Percentiles rank a stretch among this genome's conserved stretches.
phyloP scores from a whole-genome alignment of 2,113 vertebrate genomes.

The Antechinus stuartii region DNA sequence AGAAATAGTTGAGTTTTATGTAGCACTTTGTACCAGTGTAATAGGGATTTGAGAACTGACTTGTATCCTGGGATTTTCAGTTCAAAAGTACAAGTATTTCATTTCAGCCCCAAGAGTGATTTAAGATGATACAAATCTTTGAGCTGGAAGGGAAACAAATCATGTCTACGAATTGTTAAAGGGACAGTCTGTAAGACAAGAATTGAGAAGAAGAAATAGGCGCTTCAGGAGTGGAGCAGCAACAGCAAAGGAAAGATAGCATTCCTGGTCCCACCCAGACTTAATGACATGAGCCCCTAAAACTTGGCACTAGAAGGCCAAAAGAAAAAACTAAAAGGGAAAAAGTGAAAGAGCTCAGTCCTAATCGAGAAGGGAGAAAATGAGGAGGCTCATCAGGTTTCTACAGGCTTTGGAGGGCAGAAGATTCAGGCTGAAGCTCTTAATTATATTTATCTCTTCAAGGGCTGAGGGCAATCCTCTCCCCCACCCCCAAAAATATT shows the following conservation, averaged over 20 bases:
- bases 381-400: neutral
- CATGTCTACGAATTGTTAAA: neutral
- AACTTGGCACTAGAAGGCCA: neutral
- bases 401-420: neutral
- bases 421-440: neutral
- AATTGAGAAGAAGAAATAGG: neutral
- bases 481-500: neutral
- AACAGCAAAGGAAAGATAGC: neutral
- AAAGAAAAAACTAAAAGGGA: neutral
- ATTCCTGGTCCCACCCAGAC: neutral
- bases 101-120: neutral
- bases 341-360: neutral
- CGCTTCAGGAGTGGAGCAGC: neutral
- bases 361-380: neutral
- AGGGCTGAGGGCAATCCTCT: neutral
- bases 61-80: neutral
- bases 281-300: neutral
- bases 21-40: neutral
- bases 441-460: neutral
- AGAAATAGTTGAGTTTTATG: neutral
- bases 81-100: neutral
- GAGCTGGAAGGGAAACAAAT: neutral
- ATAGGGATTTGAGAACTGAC: neutral
- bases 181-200: neutral
- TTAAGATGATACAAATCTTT: neutral